These are phyloP conservation scores for Phoenicopterus ruber DNA, from an alignment of 2,113 vertebrate genomes.

Conservation along the genomic window DNA sequence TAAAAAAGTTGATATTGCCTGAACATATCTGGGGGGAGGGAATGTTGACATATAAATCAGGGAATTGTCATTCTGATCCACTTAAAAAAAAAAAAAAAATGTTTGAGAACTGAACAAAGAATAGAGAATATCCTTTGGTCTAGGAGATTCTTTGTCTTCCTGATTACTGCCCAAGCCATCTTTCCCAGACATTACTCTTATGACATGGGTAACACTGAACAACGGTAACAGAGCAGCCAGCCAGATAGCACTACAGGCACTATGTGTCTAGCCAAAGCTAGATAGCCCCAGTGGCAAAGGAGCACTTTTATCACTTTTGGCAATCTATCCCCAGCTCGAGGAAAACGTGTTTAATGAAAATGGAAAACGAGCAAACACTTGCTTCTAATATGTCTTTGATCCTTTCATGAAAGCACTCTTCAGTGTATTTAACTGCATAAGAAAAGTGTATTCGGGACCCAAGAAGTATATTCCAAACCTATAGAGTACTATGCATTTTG, in stretches of 20 bases:
- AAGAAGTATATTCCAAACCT: not conserved
- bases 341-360: not conserved
- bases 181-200: not conserved
- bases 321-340: accelerated
- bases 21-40: not conserved
- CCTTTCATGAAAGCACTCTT: not conserved
- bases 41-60: not conserved
- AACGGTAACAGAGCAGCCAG: not conserved
- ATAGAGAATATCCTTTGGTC: not conserved
- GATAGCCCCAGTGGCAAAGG: not conserved
- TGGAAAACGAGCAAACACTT: not conserved
- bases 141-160: not conserved
- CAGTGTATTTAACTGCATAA: not conserved
- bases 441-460: not conserved
- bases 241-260: not conserved
- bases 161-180: not conserved
- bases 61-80: not conserved
- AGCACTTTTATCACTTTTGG: not conserved
- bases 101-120: not conserved
- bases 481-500: not conserved
- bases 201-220: accelerated
- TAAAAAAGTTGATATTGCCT: not conserved
- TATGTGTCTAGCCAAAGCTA: not conserved
- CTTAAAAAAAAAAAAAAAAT: not conserved
- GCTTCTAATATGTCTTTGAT: not conserved